Evolutionary conservation across 2,888 invertebrate genomes (phyloP), one percentile per base, ranked within the genome.

Genomic region (Netelia melanura): DNA sequence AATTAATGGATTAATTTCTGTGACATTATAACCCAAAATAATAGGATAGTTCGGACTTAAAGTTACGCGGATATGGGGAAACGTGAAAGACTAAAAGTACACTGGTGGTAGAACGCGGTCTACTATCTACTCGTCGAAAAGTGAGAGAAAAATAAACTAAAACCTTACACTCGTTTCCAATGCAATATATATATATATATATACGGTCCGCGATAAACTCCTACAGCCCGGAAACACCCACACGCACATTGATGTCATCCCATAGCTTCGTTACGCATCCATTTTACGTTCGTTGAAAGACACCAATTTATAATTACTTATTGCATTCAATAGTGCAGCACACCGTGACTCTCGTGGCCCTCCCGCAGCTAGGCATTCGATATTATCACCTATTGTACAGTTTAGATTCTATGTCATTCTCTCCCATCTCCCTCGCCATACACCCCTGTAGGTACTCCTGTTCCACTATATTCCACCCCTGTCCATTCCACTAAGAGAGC

Each of bases 241-340:
- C 54, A 58, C 58, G 10, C 14, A 21, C 43, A 43, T 21, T 9
- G 6, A 61, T 58, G 61, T 62, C 23, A 64, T 62, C 30, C 87
- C 87, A 88, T 90, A 89, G 90, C 90, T 92, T 92, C 92, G 90
- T 92, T 92, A 92, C 90, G 91, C 88, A 88, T 90, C 90, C 89
- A 91, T 92, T 91, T 91, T 89, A 88, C 88, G 87, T 76, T 85
- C 68, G 86, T 85, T 91, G 89, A 91, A 92, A 91, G 90, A 91
- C 91, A 91, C 89, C 91, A 92, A 92, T 92, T 91, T 91, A 92
- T 91, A 92, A 92, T 92, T 91, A 92, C 17, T 17, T 17, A 17
- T 91, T 90, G 89, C 90, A 88, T 89, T 90, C 87, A 91, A 90
- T 89, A 88, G 88, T 85, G 84, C 85, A 52, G 64, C 75, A 23